A percentile compares a stretch with the other conserved stretches of the same genome.
These are phyloP conservation scores for Anableps anableps DNA, from an alignment of 2,797 vertebrate genomes.

Conservation along the genomic window DNA sequence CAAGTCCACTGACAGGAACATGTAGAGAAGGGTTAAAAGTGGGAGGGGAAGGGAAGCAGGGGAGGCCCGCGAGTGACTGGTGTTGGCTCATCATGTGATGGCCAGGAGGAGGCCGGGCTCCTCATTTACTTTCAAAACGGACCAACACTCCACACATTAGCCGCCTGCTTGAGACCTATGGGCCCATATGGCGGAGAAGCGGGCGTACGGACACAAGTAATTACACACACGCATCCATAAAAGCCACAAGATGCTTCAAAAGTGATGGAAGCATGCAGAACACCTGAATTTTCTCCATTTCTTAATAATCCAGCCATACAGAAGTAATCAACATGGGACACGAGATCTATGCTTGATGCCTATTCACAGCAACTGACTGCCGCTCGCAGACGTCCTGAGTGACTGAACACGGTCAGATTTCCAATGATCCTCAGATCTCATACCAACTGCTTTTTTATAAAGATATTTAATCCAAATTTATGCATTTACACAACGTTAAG, in stretches of 20 bases:
- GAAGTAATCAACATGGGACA: slow-evolving; percentile 9
- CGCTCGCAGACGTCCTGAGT: slow-evolving; percentile 61
- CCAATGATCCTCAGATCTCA: slow-evolving; percentile 14
- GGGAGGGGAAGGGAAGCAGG: slow-evolving; percentile 54
- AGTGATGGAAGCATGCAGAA: slow-evolving; percentile 9
- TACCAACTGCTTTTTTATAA: slow-evolving; percentile 37
- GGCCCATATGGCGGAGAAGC: slow-evolving; percentile 18
- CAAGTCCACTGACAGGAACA: slow-evolving; percentile 81
- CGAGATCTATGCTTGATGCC: slow-evolving; percentile 28
- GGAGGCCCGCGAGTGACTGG: slow-evolving; percentile 59
- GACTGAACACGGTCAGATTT: slow-evolving; percentile 48
- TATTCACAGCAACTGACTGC: slow-evolving; percentile 51
- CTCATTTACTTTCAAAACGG: slow-evolving; percentile 73
- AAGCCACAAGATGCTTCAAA: not conserved
- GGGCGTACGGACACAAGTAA: slow-evolving; percentile 1
- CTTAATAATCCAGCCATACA: not conserved
- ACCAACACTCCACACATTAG: slow-evolving; percentile 45
- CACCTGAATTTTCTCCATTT: slow-evolving; percentile 28
- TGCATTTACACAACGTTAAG: not conserved
- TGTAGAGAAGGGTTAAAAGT: slow-evolving; percentile 73
- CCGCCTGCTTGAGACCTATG: slow-evolving; percentile 29
- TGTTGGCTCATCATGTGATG: slow-evolving; percentile 73
- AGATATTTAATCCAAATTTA: not conserved
- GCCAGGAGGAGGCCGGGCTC: slow-evolving; percentile 63
- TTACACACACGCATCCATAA: not conserved